These are phyloP conservation scores for Cyphomyrus discorhynchus DNA, from an alignment of 2,113 vertebrate genomes.

Conservation along the genomic window DNA sequence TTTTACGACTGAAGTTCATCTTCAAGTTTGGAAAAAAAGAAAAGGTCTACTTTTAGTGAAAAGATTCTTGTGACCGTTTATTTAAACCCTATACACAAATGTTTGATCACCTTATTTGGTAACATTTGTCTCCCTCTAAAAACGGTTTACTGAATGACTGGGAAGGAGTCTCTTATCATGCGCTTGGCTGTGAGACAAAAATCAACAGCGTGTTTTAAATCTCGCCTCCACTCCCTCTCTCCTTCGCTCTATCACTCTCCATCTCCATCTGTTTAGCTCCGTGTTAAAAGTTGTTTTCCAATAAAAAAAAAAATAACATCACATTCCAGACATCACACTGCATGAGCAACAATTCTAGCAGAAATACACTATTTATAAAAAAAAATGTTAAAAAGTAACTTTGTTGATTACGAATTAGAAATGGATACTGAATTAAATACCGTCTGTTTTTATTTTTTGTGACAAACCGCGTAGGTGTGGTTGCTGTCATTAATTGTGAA, in stretches of 20 bases:
- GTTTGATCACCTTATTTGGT: conserved; percentile 39
- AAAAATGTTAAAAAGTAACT: not conserved
- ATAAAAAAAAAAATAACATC: not conserved
- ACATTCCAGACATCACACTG: not conserved
- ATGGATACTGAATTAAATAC: not conserved
- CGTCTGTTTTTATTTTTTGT: not conserved
- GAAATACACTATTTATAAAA: not conserved
- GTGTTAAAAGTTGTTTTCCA: not conserved
- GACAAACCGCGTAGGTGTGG: not conserved
- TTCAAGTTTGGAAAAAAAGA: conserved; percentile 69
- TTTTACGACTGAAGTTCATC: conserved; percentile 79
- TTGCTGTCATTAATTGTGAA: conserved; percentile 75
- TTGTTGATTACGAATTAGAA: not conserved
- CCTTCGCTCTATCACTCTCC: not conserved
- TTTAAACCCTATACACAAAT: conserved; percentile 36
- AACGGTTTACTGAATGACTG: not conserved
- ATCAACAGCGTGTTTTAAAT: not conserved
- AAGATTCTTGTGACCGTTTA: conserved; percentile 46
- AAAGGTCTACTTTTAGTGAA: conserved; percentile 34
- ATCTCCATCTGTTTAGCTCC: not conserved
- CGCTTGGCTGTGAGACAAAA: not conserved
- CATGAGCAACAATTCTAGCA: not conserved
- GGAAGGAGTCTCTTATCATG: not conserved
- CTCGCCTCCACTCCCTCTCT: not conserved
- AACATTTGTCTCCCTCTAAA: conserved; percentile 25